Base-by-base conservation (phyloP, 1,140 invertebrate species). In the Palaemon carinicauda region DNA sequence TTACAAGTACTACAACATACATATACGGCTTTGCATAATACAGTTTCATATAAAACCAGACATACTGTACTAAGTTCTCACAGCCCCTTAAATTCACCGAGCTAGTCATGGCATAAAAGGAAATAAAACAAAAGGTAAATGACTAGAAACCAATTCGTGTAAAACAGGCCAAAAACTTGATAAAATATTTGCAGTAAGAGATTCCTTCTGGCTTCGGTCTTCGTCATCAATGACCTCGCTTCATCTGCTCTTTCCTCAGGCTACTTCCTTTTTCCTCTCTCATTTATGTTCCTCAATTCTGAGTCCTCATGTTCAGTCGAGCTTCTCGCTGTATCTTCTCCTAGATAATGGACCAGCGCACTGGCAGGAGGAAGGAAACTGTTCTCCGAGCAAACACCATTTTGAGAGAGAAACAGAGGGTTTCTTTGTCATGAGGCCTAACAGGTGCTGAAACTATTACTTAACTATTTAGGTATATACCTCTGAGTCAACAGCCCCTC, bases 21-120 rank as follows among this genome's bases (percentile, higher is more conserved):
- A 88, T 75, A 88, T 80, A 81, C 69, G 87, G 82, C 82, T 88
- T 88, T 88, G 87, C 87, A 88, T 88, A 88, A 82, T 83, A 82
- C 82, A 84, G 82, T 84, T 84, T 84, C 82, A 83, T 88, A 88
- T 84, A 88, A 88, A 88, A 84, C 87, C 81, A 83, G 82, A 88
- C 82, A 88, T 88, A 83, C 87, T 84, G 82, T 80, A 88, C 77
- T 88, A 83, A 88, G 87, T 88, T 88, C 52, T 88, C 87, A 88
- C 87, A 88, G 87, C 87, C 87, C 87, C 87, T 73, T 84, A 80
- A 84, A 85, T 88, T 88, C 87, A 80, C 82, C 82, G 69, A 88
- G 77, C 81, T 88, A 88, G 87, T 88, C 87, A 88, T 88, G 87
- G 87, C 87, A 84, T 88, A 81, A 83, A 65, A 82, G 73, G 85